Evolutionary conservation across 2,888 invertebrate genomes (phyloP), one percentile per base, ranked within the genome.

Genomic region (Tipula confusa): DNA sequence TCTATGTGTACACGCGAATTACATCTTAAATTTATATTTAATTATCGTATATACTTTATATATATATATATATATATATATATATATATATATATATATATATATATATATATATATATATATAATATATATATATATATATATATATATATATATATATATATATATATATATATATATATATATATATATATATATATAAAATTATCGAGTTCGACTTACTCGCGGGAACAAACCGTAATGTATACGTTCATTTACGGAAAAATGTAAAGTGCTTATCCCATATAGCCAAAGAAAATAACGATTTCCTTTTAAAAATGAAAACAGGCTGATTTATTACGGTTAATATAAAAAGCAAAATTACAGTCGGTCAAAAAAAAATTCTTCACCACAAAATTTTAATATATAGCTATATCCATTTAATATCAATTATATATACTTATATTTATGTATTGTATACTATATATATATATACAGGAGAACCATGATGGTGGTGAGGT

Each of bases 1-100:
- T 36, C 15, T 3, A 18, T 6, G 3, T 64, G 64, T 64, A 64
- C 64, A 64, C 64, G 64, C 64, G 64, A 64, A 64, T 64, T 64
- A 64, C 64, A 64, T 64, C 64, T 64, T 64, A 64, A 64, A 64
- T 64, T 64, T 64, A 64, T 24, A 64, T 64, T 64, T 64, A 64
- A 64, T 64, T 64, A 64, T 11, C 64, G 24, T 24, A 9, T n/a
- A n/a, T n/a, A n/a, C n/a, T 24, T 9, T 6, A 18, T 48, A 48
- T 2, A 38, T 13, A 2, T 48, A 48, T 48, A 18, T 48, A 18
- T 48, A 18, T 48, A 18, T 18, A n/a, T n/a, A n/a, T 6, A 18
- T 48, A 48, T 2, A 38, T 13, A 2, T 48, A 48, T 48, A 18
- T 48, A 18, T 48, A 18, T 48, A 18, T 18, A n/a, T 6, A 18